These are phyloP conservation scores for Crocidura indochinensis DNA, from an alignment of 2,797 vertebrate species.

Conservation along the genomic window DNA sequence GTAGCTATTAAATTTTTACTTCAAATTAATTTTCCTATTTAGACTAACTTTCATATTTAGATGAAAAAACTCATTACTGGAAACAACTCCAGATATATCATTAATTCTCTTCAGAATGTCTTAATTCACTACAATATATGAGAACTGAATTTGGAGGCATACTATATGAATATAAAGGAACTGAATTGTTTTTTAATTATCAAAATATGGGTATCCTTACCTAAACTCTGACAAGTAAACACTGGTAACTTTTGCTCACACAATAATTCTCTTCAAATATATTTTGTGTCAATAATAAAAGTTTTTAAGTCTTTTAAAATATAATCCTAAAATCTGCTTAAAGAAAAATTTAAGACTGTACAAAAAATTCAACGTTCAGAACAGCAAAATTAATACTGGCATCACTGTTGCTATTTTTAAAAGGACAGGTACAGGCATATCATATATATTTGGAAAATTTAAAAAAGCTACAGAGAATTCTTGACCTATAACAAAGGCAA, in stretches of 20 bases:
- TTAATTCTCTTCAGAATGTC: background rate
- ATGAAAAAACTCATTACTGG: constrained; percentile 27
- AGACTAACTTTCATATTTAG: constrained; percentile 8
- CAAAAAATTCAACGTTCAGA: constrained; percentile 22
- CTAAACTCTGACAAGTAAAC: constrained; percentile 34
- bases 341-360: constrained; percentile 16
- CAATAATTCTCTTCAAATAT: constrained; percentile 31
- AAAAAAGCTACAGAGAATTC: background rate
- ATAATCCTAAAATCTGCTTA: constrained; percentile 37
- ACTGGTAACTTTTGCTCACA: constrained; percentile 43
- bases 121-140: background rate
- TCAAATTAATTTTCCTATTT: constrained; percentile 56
- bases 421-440: background rate
- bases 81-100: background rate
- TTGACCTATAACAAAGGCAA: constrained; percentile 6
- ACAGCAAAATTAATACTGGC: background rate
- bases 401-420: constrained; percentile 3
- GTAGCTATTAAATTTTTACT: constrained; percentile 61
- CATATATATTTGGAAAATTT: constrained; percentile 34
- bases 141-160: background rate
- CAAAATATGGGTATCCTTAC: constrained; percentile 27
- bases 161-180: constrained; percentile 41
- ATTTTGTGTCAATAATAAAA: background rate
- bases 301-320: background rate
- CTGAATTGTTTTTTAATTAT: constrained; percentile 42